These are phyloP conservation scores for Colletes gigas DNA, from an alignment of 1,140 invertebrate genomes.

Conservation along the genomic window DNA sequence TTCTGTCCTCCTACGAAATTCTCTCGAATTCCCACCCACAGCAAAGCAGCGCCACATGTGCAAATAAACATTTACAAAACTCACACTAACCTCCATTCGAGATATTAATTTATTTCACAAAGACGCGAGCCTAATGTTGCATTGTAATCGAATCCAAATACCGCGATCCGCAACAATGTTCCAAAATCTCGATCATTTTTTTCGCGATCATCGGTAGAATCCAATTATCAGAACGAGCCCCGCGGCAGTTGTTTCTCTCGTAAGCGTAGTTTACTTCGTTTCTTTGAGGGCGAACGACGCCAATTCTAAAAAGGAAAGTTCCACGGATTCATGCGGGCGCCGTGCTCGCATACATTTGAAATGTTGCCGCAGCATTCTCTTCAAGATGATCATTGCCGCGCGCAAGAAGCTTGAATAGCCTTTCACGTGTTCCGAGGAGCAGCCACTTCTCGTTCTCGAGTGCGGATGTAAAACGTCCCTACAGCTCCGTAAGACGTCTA, in stretches of 20 bases:
- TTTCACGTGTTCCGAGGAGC: slow-evolving; percentile 32
- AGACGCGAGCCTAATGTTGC: too few species aligned
- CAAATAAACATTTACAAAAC: too few species aligned
- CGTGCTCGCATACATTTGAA: slow-evolving; percentile 16
- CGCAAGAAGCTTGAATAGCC: slow-evolving; percentile 32
- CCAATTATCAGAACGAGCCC: too few species aligned
- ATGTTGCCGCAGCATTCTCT: slow-evolving; percentile 19
- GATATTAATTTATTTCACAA: too few species aligned
- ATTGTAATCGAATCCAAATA: too few species aligned
- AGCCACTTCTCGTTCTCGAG: slow-evolving; percentile 31
- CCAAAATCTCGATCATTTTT: too few species aligned
- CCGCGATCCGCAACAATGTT: too few species aligned
- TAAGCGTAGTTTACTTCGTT: background rate
- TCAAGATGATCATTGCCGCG: slow-evolving; percentile 29
- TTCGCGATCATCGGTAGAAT: too few species aligned
- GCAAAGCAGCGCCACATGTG: too few species aligned
- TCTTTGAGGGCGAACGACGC: background rate
- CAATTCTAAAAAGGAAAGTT: background rate
- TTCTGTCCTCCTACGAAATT: too few species aligned
- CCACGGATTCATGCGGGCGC: background rate
- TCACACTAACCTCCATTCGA: too few species aligned
- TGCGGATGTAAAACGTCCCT: slow-evolving; percentile 18
- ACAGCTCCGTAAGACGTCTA: background rate
- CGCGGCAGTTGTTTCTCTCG: background rate
- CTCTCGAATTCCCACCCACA: too few species aligned